Conservation (phyloP, 2,797 vertebrate genomes). For the Iguana delicatissima region DNA sequence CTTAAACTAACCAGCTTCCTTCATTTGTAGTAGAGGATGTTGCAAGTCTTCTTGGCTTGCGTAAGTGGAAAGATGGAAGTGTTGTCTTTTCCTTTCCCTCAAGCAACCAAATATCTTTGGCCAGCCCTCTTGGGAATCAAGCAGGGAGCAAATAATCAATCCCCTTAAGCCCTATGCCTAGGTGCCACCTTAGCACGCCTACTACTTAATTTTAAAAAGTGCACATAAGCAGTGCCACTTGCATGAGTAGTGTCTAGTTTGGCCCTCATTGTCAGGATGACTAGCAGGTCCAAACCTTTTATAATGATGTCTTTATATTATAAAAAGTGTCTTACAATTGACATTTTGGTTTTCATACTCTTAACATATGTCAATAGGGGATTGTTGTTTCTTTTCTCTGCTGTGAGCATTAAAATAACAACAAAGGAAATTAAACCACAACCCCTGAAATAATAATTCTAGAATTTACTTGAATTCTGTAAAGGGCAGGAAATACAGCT, state of each 20-base stretch:
- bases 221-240: background rate
- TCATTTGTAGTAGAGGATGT: background rate
- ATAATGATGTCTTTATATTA: background rate
- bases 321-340: background rate
- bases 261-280: background rate
- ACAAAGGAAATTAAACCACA: conserved; percentile 74
- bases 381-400: conserved; percentile 65
- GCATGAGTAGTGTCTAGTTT: background rate
- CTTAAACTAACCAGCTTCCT: background rate
- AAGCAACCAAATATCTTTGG: background rate
- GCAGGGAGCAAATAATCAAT: background rate
- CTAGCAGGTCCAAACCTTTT: background rate
- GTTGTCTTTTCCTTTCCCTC: background rate
- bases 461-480: conserved; percentile 71
- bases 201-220: background rate
- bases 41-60: background rate
- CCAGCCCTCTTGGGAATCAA: background rate
- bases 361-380: background rate
- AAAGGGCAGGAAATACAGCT: conserved; percentile 73
- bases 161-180: background rate
- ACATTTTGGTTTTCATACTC: conserved; percentile 5
- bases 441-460: conserved; percentile 70
- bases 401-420: conserved; percentile 69
- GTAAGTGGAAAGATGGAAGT: background rate
- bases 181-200: background rate